Evolutionary conservation across 1,140 invertebrate species (phyloP), one percentile per base, ranked within the genome.

Genomic region (Nylanderia fulva): DNA sequence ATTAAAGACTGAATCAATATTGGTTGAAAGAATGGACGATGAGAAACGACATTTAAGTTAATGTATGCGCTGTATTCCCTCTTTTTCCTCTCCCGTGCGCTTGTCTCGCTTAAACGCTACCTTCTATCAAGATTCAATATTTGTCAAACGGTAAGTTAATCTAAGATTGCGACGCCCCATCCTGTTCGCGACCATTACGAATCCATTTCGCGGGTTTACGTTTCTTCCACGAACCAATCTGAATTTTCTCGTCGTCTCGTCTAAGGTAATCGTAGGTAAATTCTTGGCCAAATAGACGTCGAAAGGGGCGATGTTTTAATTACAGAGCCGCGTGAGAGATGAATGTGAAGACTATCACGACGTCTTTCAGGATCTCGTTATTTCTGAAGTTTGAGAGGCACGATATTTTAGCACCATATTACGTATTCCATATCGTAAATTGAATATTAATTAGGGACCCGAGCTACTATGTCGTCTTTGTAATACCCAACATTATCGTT

Each of bases 241-340:
- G 52, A 18, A 74, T 74, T 74, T 54, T n/a, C 0, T 63, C 60
- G 54, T 36, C 54, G 69, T 54, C 75, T 56, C n/a, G n/a, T n/a
- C n/a, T n/a, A n/a, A n/a, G n/a, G n/a, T n/a, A 66, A 71, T 71
- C 45, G 66, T 33, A 24, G 68, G 48, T 86, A 74, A n/a, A 86
- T 86, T 72, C 54, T 77, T 74, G 4, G 52, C n/a, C 36, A 86
- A 69, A 66, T 56, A 69, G 82, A 86, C 60, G 82, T 15, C 15
- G 18, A 69, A 18, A 18, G 24, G 8, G 15, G 5, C 68, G 11
- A n/a, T 74, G n/a, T 39, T 74, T 39, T 13, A 56, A 85, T 86
- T 77, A n/a, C n/a, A 87, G 71, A 15, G 24, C 64, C 9, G 45
- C 11, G 36, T 56, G 39, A 64, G 39, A 64, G 39, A 45, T 18